phyloP scores from a whole-genome alignment of 2,113 vertebrate species.

The Sinosuthora webbiana region DNA sequence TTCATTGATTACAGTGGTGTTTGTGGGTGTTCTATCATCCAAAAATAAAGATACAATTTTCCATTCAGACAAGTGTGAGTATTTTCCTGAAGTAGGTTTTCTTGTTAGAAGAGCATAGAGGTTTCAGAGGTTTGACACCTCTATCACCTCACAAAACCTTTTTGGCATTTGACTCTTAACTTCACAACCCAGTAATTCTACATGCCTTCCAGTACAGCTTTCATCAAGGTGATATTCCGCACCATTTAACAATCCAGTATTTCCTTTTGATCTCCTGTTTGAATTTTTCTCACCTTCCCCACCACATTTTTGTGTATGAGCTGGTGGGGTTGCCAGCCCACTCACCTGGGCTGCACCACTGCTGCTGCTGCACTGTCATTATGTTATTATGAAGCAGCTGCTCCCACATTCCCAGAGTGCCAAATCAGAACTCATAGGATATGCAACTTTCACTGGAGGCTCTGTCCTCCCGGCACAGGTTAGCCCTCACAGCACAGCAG shows the following conservation, averaged over 20 bases:
- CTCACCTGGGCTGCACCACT: background rate
- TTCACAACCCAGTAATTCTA: background rate
- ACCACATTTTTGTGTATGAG: background rate
- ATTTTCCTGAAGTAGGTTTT: background rate
- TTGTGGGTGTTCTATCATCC: background rate
- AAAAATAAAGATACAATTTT: background rate
- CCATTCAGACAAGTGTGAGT: background rate
- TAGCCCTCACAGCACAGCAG: background rate
- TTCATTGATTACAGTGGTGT: background rate
- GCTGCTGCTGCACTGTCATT: background rate
- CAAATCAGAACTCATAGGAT: background rate
- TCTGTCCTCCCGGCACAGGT: background rate
- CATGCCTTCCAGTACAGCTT: background rate
- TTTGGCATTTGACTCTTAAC: background rate
- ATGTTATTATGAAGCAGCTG: background rate
- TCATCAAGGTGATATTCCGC: background rate
- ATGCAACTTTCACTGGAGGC: background rate
- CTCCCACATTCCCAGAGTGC: rapidly evolving
- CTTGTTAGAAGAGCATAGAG: background rate
- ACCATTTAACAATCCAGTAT: background rate
- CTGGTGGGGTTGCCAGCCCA: background rate
- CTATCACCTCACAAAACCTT: background rate
- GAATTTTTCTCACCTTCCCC: background rate
- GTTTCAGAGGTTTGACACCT: background rate
- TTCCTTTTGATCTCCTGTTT: background rate